Evolutionary conservation across 2,888 invertebrate species (phyloP).

Genomic region (Cyaniris semiargus): DNA sequence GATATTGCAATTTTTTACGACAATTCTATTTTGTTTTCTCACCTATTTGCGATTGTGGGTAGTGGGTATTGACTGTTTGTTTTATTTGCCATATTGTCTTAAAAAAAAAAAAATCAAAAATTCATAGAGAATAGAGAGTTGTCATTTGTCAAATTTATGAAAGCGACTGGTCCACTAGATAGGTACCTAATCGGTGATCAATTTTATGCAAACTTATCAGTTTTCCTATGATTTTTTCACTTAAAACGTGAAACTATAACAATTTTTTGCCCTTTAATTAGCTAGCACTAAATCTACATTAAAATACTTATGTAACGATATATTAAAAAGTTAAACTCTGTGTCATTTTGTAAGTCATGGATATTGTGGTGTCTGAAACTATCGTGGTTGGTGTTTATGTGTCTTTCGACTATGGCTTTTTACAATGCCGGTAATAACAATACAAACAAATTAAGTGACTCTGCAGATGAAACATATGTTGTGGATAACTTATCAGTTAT

Average conservation of each 20-base stretch:
- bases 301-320: not conserved
- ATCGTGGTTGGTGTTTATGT: conserved; percentile 50
- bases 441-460: conserved; percentile 48
- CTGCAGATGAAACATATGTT: conserved; percentile 57
- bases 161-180: too few relatives aligned
- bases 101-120: too few relatives aligned
- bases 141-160: too few relatives aligned
- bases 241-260: not conserved
- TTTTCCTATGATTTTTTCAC: not conserved
- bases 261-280: too few relatives aligned
- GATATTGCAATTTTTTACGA: too few relatives aligned
- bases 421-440: conserved; percentile 58
- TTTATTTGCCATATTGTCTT: too few relatives aligned
- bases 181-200: too few relatives aligned
- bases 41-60: too few relatives aligned
- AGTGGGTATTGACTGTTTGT: too few relatives aligned
- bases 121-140: too few relatives aligned
- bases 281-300: not conserved
- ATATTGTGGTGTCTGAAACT: conserved; percentile 62
- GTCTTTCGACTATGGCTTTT: conserved; percentile 66
- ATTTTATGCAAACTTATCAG: not conserved
- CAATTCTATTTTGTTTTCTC: too few relatives aligned
- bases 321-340: not conserved
- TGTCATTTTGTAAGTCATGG: conserved; percentile 57
- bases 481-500: conserved; percentile 88